These are phyloP conservation scores for Hymenopus coronatus DNA, from an alignment of 2,888 invertebrate species.

Conservation along the genomic window DNA sequence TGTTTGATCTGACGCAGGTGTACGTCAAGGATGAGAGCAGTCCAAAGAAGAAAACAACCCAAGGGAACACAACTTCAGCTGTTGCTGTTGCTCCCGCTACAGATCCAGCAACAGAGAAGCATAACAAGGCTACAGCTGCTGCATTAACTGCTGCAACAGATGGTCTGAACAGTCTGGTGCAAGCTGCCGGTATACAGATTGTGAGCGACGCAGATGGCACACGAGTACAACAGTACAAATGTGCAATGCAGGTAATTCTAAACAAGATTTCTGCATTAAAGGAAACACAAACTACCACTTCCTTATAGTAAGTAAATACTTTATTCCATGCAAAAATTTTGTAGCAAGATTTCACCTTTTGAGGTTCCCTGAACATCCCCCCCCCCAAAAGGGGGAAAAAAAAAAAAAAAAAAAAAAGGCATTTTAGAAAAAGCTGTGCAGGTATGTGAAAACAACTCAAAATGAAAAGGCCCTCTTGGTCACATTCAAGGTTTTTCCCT, in stretches of 20 bases:
- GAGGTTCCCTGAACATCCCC: no score
- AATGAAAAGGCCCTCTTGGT: no score
- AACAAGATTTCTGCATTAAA: no score
- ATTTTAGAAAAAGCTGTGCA: no score
- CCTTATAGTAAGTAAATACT: not conserved
- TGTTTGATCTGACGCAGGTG: slow-evolving; percentile 42
- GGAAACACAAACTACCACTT: no score
- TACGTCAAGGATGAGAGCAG: slow-evolving; percentile 55
- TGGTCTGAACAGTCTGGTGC: slow-evolving; percentile 40
- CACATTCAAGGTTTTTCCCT: no score
- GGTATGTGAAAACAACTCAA: no score
- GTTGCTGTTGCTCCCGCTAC: slow-evolving; percentile 16
- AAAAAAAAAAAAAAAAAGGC: no score
- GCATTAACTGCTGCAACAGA: slow-evolving; percentile 32
- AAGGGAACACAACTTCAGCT: not conserved
- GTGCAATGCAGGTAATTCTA: slow-evolving; percentile 48
- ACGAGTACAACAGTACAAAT: slow-evolving; percentile 49
- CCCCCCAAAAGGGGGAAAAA: no score
- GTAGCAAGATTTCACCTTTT: no score
- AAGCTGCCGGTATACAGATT: slow-evolving; percentile 48
- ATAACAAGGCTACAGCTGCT: slow-evolving; percentile 35
- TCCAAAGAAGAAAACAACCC: slow-evolving; percentile 34
- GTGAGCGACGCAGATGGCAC: slow-evolving; percentile 41
- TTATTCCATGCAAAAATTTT: no score
- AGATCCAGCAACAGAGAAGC: not conserved